Percentiles rank a stretch among this genome's conserved stretches.
Conservation (phyloP, 2,888 invertebrate species). For the Aporophyla nigra region DNA sequence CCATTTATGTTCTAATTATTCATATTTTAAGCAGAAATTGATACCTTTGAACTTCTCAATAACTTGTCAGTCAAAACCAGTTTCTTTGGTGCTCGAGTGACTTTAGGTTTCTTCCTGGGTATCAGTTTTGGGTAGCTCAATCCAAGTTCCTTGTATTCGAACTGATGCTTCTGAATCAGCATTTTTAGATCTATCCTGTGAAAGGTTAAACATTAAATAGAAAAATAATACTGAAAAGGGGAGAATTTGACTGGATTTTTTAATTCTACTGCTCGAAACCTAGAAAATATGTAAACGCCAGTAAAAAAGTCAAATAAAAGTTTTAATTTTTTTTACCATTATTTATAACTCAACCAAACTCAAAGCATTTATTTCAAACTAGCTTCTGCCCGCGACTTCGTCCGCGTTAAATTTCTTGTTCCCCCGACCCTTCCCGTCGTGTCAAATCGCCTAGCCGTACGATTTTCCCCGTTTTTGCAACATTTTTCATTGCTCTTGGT, state of each 20-base stretch:
- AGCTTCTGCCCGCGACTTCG: too few species aligned
- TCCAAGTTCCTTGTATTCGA: conserved; percentile 65
- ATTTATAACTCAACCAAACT: too few species aligned
- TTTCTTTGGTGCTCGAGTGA: conserved; percentile 22
- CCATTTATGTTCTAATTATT: too few species aligned
- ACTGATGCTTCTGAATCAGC: conserved; percentile 71
- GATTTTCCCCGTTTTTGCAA: too few species aligned
- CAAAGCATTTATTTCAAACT: too few species aligned
- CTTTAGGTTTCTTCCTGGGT: conserved; percentile 65
- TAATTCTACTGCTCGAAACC: not conserved
- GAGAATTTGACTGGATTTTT: not conserved
- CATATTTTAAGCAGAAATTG: too few species aligned
- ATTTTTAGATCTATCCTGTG: conserved; percentile 72
- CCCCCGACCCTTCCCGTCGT: too few species aligned
- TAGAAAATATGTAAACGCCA: not conserved
- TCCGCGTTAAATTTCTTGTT: too few species aligned
- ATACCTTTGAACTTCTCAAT: conserved; percentile 43
- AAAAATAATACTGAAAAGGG: not conserved
- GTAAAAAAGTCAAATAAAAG: too few species aligned
- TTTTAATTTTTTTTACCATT: too few species aligned
- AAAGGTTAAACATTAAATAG: not conserved
- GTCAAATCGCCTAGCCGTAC: too few species aligned
- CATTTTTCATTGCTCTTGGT: too few species aligned
- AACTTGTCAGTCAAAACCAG: conserved; percentile 61
- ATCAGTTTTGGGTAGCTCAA: conserved; percentile 71